Base-by-base conservation (phyloP, 2,797 vertebrate genomes). In the Acipenser ruthenus region DNA sequence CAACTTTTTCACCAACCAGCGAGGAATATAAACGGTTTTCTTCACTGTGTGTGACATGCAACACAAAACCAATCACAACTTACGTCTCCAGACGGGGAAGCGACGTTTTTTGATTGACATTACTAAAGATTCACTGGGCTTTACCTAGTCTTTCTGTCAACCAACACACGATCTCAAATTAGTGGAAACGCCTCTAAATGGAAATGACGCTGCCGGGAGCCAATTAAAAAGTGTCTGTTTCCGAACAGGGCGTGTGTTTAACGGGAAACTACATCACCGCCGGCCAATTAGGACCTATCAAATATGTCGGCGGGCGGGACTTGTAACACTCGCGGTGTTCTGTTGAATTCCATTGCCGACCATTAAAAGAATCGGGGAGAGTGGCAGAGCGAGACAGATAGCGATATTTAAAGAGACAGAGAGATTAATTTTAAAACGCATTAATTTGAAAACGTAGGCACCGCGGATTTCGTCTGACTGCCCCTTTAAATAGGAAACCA, bases 311-410 rank as follows among this genome's bases (percentile, higher is more conserved):
- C 77, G 82, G 85, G 83, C 82, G 85, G 88, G 85, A 73, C 73
- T 81, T 80, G 78, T 77, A 73, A 75, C 82, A 84, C 84, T 76
- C 74, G 78, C 74, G 80, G 85, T 79, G 80, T 79, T 76, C 75
- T 74, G 84, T 85, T 71, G 81, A 80, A 88, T 86, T 86, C 86
- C 83, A 81, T 78, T 86, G 86, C 86, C 84, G 81, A 81, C 83
- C 83, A 88, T 88, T 74, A 86, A 83, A 85, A 87, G 86, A 86
- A 86, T 82, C 68, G 63, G 67, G 6, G 52, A 65, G 83, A 80
- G 80, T 82, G 63, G 61, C 80, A 85, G 83, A 79, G 74, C 3
- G 15, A 13, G 75, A 55, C 6, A 77, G 84, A 79, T 77, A 80
- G 80, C 75, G 53, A 55, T 55, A 55, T 55, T 55, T 55, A 55